Base-by-base conservation (phyloP, 2,797 vertebrate species). In the Gallinago stenura region DNA sequence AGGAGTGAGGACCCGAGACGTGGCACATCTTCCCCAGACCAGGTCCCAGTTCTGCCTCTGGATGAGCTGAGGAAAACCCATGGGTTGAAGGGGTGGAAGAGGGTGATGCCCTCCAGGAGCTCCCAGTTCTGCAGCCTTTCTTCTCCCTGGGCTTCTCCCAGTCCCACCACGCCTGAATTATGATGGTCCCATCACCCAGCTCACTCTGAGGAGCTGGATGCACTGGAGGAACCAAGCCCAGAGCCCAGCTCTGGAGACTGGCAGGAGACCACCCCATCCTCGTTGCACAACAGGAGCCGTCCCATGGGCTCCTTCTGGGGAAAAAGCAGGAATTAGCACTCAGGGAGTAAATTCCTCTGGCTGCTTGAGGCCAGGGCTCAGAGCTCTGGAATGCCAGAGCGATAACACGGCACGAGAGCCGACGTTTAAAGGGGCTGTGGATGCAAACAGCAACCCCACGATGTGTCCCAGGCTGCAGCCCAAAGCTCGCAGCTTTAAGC, bases 311-410 rank as follows among this genome's bases (percentile, higher is more conserved):
- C 26, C 62, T 81, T 90, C 51, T 26, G n/a, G 51, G 80, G 76
- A 54, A 56, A 71, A n/a, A 71, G 33, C 28, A 90, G 66, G 54
- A 92, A 90, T 87, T 93, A 94, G 48, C 15, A 65, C 91, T 95
- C 20, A n/a, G 64, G 90, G 78, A 97, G 94, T 93, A 94, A 95
- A 97, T 97, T 97, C 94, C 93, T 96, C 57, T 0, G 9, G 70
- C 93, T 83, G 81, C 90, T 90, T 43, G 91, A 91, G 95, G 91
- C 93, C n/a, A 25, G 48, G 90, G 62, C 94, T 96, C 69, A 83
- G 91, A 18, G 0, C 72, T 91, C 62, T 39, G 95, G 95, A 96
- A 96, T 95, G 87, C 86, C 64, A 26, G 90, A 91, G 91, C 4
- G 86, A 93, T 96, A 96, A 96, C 58, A 35, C 22, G 0, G 85